Conservation (phyloP, 2,888 invertebrate genomes). For the Noctua pronuba region DNA sequence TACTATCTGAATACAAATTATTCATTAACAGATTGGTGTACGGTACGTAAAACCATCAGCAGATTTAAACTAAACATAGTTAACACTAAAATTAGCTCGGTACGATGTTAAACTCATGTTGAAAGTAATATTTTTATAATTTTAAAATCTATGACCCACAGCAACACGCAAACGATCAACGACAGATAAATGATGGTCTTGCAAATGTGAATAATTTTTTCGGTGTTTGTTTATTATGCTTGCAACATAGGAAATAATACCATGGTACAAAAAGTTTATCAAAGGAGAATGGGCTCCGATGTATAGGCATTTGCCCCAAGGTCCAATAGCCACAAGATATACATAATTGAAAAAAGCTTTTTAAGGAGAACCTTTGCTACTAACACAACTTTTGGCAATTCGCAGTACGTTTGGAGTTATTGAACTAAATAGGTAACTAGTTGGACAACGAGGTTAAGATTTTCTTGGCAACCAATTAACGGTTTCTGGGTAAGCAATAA, state of each 20-base stretch:
- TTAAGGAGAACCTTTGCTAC: too few relatives aligned
- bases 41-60: constrained; percentile 16
- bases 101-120: constrained; percentile 49
- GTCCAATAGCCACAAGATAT: too few relatives aligned
- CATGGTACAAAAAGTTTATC: neutral
- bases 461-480: too few relatives aligned
- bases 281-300: too few relatives aligned
- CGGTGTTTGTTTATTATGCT: neutral
- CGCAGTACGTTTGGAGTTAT: too few relatives aligned
- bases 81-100: constrained; percentile 48
- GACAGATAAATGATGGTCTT: constrained; percentile 57
- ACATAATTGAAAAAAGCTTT: too few relatives aligned
- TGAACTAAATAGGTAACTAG: too few relatives aligned
- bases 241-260: neutral
- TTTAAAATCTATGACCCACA: constrained; percentile 65
- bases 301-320: too few relatives aligned
- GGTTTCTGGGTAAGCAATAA: too few relatives aligned
- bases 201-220: constrained; percentile 37
- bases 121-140: constrained; percentile 59
- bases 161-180: constrained; percentile 71
- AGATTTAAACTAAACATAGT: constrained; percentile 46
- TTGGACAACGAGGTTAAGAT: too few relatives aligned
- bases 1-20: constrained; percentile 70
- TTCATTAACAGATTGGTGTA: constrained; percentile 46
- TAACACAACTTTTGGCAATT: too few relatives aligned